phyloP scores from a whole-genome alignment of 2,113 vertebrate genomes.

The Panthera leo region DNA sequence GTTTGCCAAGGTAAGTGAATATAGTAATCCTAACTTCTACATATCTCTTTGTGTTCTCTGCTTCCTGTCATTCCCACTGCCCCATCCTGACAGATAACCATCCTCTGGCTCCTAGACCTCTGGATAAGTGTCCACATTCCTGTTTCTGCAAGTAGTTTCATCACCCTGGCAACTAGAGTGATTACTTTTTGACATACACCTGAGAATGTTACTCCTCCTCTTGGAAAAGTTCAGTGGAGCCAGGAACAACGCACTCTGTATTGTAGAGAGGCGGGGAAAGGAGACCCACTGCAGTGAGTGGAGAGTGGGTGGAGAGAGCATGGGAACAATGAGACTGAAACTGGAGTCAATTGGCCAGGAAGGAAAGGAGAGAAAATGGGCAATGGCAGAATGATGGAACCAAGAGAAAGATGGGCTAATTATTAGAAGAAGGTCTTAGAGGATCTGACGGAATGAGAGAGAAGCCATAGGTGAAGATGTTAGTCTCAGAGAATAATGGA shows the following conservation, averaged over 20 bases:
- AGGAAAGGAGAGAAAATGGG: background rate
- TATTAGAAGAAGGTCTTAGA: background rate
- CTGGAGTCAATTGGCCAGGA: background rate
- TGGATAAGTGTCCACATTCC: background rate
- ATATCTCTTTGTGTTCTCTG: background rate
- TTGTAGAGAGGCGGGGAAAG: background rate
- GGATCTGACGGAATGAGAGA: background rate
- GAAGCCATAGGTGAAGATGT: background rate
- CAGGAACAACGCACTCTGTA: background rate
- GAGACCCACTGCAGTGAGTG: background rate
- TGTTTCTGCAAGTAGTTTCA: background rate
- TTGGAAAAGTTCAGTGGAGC: background rate
- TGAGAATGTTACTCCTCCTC: background rate
- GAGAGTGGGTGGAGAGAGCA: background rate
- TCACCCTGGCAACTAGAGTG: background rate
- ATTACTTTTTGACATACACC: background rate
- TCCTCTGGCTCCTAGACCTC: background rate
- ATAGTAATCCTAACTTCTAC: background rate
- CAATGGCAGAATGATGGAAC: background rate
- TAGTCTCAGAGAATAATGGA: background rate
- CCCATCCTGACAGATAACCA: background rate
- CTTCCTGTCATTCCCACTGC: background rate
- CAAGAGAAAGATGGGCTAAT: background rate
- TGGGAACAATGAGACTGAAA: background rate
- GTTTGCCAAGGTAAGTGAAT: background rate